These are phyloP conservation scores for Maniola hyperantus DNA, from an alignment of 2,888 invertebrate genomes.

Conservation along the genomic window DNA sequence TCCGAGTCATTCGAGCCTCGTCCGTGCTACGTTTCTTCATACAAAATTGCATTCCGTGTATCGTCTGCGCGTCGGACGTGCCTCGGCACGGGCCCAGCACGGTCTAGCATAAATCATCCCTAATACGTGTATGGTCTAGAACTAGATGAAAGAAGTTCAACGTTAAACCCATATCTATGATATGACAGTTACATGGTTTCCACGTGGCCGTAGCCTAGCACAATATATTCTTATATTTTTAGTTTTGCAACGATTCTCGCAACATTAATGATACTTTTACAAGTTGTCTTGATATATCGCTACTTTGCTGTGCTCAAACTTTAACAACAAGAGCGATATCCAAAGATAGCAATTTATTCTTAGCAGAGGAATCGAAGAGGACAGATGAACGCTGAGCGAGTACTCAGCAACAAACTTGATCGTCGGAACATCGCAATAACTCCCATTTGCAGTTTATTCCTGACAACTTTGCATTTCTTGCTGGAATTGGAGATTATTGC, in stretches of 20 bases:
- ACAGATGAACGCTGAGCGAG: slow-evolving; percentile 49
- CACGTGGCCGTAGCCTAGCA: too few species aligned
- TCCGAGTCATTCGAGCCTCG: too few species aligned
- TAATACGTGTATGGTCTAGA: too few species aligned
- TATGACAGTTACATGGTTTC: too few species aligned
- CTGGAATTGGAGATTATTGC: slow-evolving; percentile 31
- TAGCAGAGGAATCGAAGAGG: slow-evolving; percentile 44
- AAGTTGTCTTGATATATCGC: slow-evolving; percentile 25
- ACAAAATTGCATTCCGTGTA: too few species aligned
- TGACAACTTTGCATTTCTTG: slow-evolving; percentile 45
- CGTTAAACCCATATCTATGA: too few species aligned
- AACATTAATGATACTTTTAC: slow-evolving; percentile 22
- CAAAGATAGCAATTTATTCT: slow-evolving; percentile 45
- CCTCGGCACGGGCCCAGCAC: too few species aligned
- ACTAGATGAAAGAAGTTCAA: too few species aligned
- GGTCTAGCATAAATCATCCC: too few species aligned
- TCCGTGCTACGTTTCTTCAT: too few species aligned
- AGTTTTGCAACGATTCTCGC: slow-evolving; percentile 14
- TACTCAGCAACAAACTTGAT: slow-evolving; percentile 55
- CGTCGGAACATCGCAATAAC: slow-evolving; percentile 61
- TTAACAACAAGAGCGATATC: slow-evolving; percentile 40
- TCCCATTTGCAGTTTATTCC: slow-evolving; percentile 50
- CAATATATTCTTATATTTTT: slow-evolving; percentile 13
- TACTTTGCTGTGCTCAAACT: slow-evolving; percentile 30
- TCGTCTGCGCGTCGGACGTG: too few species aligned